Evolutionary conservation across 2,888 invertebrate genomes (phyloP), one percentile per base, ranked within the genome.

Genomic region (Lasioglossum oenotherae): DNA sequence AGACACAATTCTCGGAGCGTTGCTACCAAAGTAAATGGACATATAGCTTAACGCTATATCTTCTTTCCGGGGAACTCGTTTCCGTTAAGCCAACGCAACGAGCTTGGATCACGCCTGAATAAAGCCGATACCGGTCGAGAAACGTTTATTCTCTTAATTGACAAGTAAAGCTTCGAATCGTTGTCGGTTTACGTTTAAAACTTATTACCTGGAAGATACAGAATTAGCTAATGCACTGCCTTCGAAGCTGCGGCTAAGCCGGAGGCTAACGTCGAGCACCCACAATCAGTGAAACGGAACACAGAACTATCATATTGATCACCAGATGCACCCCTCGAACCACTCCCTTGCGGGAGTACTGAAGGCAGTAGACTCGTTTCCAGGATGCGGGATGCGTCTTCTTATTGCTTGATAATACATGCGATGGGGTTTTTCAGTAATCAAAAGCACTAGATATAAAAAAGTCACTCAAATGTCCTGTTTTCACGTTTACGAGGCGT

Each of bases 121-220:
- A 71, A 81, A 78, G 53, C 69, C 41, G 41, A 38, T 35, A 60
- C 44, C 27, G 23, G 27, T 16, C 46, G 6, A 44, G 35, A 57
- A 74, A 81, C 77, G 31, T 74, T 81, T 57, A 77, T 81, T 64
- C 67, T 8, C 16, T 46, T 81, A 73, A 84, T 84, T 81, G 83
- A 67, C 83, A 74, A 31, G 16, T 1, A 23, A 4, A 49, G 27
- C 27, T 71, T 16, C 31, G 38, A 49, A n/a, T 69, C 35, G 35
- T 38, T 69, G 69, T 19, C 38, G 69, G 69, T 38, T 46, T 19
- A 67, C 35, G 38, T 14, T 38, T 19, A 19, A 35, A 69, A 69
- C 69, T 69, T 69, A 69, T 69, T 69, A 35, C 19, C 69, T 38
- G 38, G 69, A 69, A 69, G 35, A 23, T 38, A 69, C 69, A 35